These are phyloP conservation scores for Threskiornis aethiopicus DNA, from an alignment of 2,797 vertebrate species.

Conservation along the genomic window DNA sequence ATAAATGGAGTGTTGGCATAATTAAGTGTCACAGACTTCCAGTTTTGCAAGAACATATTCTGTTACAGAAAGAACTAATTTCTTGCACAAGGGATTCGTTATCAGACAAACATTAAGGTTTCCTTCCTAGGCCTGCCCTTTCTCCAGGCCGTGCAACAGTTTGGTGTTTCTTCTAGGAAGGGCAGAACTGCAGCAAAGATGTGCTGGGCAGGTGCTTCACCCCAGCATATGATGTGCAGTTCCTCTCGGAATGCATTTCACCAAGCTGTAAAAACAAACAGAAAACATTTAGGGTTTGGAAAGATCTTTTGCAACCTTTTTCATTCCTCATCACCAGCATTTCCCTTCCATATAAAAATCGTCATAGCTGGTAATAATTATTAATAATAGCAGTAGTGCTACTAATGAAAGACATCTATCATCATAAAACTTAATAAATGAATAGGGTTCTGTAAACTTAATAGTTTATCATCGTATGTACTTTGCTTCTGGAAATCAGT, in stretches of 20 bases:
- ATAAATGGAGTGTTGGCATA: neutral
- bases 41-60: neutral
- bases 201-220: neutral
- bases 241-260: neutral
- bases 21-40: neutral
- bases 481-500: neutral
- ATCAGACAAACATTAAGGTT: neutral
- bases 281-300: neutral
- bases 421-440: neutral
- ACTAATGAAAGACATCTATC: neutral
- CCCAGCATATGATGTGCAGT: neutral
- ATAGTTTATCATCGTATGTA: neutral
- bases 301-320: constrained; percentile 1
- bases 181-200: neutral
- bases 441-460: neutral
- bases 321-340: neutral
- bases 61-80: neutral
- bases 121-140: neutral
- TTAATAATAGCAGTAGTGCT: neutral
- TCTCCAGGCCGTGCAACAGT: neutral
- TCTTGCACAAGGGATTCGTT: neutral
- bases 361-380: neutral
- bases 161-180: neutral
- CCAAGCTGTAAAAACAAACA: neutral
- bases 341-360: neutral